Evolutionary conservation across 1,140 invertebrate species (phyloP).

Genomic region (Drosophila lacertosa): DNA sequence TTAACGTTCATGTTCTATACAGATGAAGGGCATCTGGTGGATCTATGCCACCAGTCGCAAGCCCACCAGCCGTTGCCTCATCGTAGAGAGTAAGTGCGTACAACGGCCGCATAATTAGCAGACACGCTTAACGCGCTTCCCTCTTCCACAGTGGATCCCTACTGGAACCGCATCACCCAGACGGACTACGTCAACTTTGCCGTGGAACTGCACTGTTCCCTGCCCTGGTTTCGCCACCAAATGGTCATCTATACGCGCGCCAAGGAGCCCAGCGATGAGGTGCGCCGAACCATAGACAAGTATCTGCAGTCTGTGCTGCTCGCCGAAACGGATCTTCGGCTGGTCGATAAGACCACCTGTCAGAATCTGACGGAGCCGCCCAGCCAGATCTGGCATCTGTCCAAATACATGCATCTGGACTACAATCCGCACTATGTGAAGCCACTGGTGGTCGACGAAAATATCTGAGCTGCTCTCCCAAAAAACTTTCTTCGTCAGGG

Average conservation of each 20-base stretch:
- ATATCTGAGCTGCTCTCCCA: slow-evolving; percentile 48
- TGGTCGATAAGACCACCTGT: slow-evolving; percentile 30
- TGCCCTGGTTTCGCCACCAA: slow-evolving; percentile 64
- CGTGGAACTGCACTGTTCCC: slow-evolving; percentile 56
- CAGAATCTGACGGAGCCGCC: slow-evolving; percentile 5
- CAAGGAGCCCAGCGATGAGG: slow-evolving; percentile 2
- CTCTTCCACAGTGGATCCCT: slow-evolving; percentile 46
- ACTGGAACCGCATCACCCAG: slow-evolving; percentile 60
- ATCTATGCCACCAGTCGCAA: slow-evolving; percentile 50
- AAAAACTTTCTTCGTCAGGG: slow-evolving; percentile 66
- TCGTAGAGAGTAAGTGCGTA: slow-evolving; percentile 46
- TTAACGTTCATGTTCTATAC: slow-evolving; percentile 14
- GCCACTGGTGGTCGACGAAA: slow-evolving; percentile 49
- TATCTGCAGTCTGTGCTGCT: slow-evolving; percentile 43
- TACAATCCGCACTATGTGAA: slow-evolving; percentile 60
- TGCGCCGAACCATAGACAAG: slow-evolving; percentile 1
- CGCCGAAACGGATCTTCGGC: slow-evolving; percentile 2
- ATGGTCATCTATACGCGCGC: slow-evolving; percentile 51
- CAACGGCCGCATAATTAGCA: neutral
- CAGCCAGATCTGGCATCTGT: slow-evolving; percentile 53
- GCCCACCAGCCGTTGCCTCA: slow-evolving; percentile 23
- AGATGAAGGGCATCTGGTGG: slow-evolving; percentile 63
- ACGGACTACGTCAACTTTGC: slow-evolving; percentile 54
- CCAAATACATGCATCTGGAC: slow-evolving; percentile 49
- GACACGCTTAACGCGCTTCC: neutral